phyloP scores from a whole-genome alignment of 2,888 invertebrate species.

The Tyria jacobaeae region DNA sequence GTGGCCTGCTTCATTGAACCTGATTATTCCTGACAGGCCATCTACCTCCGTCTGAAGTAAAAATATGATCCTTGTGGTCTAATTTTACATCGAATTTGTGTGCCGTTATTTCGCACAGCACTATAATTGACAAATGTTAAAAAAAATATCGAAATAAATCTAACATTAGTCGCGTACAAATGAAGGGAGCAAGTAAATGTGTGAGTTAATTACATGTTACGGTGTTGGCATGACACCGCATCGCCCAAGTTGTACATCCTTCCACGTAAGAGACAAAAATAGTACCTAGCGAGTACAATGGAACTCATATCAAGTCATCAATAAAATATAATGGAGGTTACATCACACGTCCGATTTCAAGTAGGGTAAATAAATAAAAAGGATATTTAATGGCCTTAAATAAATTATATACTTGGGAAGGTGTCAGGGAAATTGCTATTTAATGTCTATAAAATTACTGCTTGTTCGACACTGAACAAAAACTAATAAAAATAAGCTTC shows the following conservation, averaged over 20 bases:
- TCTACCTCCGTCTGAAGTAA: conserved; percentile 93
- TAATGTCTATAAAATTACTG: no score
- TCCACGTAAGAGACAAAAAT: no score
- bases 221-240: no score
- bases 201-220: conserved; percentile 65
- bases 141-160: conserved; percentile 31
- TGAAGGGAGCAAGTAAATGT: conserved; percentile 53
- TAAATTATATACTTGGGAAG: no score
- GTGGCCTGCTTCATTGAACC: conserved; percentile 94
- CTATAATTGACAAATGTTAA: conserved; percentile 9
- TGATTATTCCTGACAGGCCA: conserved; percentile 94
- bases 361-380: conserved; percentile 23
- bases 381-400: not conserved
- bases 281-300: no score
- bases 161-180: conserved; percentile 46
- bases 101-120: conserved; percentile 15
- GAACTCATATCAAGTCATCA: conserved; percentile 39
- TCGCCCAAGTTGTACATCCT: no score
- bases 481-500: no score
- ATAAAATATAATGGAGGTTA: conserved; percentile 39
- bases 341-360: conserved; percentile 37
- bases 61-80: conserved; percentile 61
- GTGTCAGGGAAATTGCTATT: no score
- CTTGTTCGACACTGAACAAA: no score
- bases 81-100: conserved; percentile 46